A percentile compares a stretch with the other conserved stretches of the same genome.
phyloP scores from a whole-genome alignment of 1,140 invertebrate genomes.

The Atta texana region DNA sequence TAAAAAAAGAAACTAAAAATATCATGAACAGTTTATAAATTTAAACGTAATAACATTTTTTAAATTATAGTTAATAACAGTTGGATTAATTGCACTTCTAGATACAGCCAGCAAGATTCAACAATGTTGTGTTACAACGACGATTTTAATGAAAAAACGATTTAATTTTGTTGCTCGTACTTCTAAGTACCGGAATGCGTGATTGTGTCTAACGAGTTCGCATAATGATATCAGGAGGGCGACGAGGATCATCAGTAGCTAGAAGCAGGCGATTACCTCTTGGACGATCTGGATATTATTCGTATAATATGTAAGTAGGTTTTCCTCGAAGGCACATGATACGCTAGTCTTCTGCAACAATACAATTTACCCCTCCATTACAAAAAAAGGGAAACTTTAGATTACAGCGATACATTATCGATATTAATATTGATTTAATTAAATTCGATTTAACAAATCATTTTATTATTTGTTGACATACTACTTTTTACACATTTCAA shows the following conservation, averaged over 20 bases:
- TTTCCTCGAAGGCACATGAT: constrained; percentile 18
- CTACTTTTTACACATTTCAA: constrained; percentile 31
- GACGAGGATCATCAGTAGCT: constrained; percentile 72
- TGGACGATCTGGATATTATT: constrained; percentile 35
- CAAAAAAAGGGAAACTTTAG: constrained; percentile 48
- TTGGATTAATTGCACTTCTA: not conserved
- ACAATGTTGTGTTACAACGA: not conserved
- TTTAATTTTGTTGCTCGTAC: constrained; percentile 16
- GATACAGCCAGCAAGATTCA: not conserved
- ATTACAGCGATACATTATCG: constrained; percentile 46
- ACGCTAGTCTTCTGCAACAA: constrained; percentile 71
- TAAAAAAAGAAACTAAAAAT: not conserved
- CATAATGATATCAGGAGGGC: constrained; percentile 65
- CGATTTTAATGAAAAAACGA: not conserved
- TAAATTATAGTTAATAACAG: not conserved
- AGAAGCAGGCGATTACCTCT: constrained; percentile 67
- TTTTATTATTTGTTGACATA: constrained; percentile 67
- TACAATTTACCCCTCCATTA: constrained; percentile 68
- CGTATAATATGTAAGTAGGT: constrained; percentile 35
- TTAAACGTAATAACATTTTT: not conserved
- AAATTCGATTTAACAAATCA: constrained; percentile 68
- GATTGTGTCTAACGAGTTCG: constrained; percentile 68
- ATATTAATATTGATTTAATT: constrained; percentile 72
- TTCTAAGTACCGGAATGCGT: constrained; percentile 26
- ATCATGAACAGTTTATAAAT: constrained; percentile 8